Evolutionary conservation across 2,888 invertebrate species (phyloP).

Genomic region (Pristionchus japonicus): DNA sequence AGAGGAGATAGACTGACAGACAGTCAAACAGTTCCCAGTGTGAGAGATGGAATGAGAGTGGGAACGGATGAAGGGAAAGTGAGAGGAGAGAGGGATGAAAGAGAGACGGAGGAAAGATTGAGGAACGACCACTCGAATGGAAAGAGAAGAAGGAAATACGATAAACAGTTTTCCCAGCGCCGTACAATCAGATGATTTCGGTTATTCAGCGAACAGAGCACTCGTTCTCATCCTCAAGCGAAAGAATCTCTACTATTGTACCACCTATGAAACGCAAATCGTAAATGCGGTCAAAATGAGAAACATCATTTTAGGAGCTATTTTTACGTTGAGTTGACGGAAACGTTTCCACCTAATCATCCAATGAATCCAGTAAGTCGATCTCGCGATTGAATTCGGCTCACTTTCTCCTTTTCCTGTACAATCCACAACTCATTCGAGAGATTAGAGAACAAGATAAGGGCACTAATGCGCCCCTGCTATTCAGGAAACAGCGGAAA

Average conservation of each 20-base stretch:
- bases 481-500: neutral
- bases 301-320: no score
- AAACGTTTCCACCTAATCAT: neutral
- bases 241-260: no score
- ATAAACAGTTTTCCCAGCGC: neutral
- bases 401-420: neutral
- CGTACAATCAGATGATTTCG: neutral
- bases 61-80: neutral
- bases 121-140: neutral
- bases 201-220: neutral
- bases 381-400: neutral
- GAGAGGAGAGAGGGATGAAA: conserved; percentile 8
- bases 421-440: neutral
- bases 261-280: neutral
- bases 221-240: no score
- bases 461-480: neutral
- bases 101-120: neutral
- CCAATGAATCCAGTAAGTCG: neutral
- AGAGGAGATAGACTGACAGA: neutral
- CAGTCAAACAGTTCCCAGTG: conserved; percentile 20
- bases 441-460: neutral
- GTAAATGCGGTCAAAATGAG: no score
- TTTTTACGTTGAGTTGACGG: no score
- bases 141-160: neutral
- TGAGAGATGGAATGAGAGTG: neutral